Conservation (phyloP, 2,113 vertebrate genomes). For the Eulemur rufifrons region DNA sequence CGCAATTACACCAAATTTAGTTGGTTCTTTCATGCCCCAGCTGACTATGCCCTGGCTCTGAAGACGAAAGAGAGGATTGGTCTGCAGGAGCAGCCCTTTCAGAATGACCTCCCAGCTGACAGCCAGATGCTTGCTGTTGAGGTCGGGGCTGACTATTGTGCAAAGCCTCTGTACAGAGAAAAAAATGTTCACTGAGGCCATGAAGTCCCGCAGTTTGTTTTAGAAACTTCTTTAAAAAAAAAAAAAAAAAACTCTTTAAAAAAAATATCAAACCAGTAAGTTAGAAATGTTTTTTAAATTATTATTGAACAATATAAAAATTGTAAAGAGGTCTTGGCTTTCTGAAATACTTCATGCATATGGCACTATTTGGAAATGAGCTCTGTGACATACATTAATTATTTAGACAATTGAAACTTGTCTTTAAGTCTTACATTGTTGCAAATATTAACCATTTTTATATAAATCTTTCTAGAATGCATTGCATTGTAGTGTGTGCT, state of each 20-base stretch:
- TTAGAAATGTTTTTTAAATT: conserved; percentile 62
- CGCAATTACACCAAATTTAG: conserved; percentile 69
- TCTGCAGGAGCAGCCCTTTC: conserved; percentile 44
- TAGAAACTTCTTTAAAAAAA: background rate
- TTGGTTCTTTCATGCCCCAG: conserved; percentile 70
- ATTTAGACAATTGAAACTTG: background rate
- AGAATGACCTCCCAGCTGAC: conserved; percentile 60
- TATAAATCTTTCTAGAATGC: background rate
- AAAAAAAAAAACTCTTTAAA: background rate
- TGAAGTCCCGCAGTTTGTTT: conserved; percentile 42
- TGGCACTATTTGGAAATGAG: conserved; percentile 49
- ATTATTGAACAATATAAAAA: conserved; percentile 60
- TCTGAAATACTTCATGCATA: conserved; percentile 29
- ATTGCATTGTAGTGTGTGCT: background rate
- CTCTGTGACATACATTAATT: conserved; percentile 2
- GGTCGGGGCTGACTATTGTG: background rate
- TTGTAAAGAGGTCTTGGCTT: conserved; percentile 49
- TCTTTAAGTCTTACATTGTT: background rate
- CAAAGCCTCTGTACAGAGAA: conserved; percentile 26
- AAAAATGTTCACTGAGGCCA: conserved; percentile 18
- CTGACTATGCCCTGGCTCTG: conserved; percentile 49
- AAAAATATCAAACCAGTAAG: conserved; percentile 53
- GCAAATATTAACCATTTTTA: conserved; percentile 38
- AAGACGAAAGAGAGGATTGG: conserved; percentile 18
- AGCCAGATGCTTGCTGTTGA: conserved; percentile 69